Evolutionary conservation across 2,113 vertebrate genomes (phyloP).

Genomic region (Prinia subflava): DNA sequence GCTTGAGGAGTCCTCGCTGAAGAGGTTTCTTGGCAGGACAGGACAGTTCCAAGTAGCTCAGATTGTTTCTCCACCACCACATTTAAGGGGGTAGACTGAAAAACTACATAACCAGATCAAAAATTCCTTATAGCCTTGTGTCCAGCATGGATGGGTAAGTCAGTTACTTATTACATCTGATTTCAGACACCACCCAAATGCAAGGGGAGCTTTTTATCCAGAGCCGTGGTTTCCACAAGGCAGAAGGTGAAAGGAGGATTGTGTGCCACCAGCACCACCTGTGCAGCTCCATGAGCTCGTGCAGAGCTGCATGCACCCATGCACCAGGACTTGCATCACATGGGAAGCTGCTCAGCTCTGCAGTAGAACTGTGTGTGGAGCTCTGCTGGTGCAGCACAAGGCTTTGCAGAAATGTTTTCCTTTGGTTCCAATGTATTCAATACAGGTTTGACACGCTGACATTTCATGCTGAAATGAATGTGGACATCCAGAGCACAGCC

Average conservation of each 20-base stretch:
- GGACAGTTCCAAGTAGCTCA: background rate
- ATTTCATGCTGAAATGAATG: background rate
- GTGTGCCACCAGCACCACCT: background rate
- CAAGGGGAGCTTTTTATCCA: background rate
- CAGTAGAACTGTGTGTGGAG: background rate
- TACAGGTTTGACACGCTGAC: background rate
- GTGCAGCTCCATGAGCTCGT: background rate
- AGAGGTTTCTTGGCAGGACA: background rate
- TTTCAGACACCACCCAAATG: rapidly evolving
- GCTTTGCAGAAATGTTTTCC: background rate
- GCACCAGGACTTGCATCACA: background rate
- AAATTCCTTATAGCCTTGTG: background rate
- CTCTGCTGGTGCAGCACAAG: background rate
- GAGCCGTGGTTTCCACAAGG: background rate
- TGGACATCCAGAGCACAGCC: background rate
- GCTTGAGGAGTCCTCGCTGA: rapidly evolving
- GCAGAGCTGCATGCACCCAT: background rate
- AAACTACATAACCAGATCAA: background rate
- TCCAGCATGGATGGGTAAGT: background rate
- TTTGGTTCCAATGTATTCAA: background rate
- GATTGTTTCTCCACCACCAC: background rate
- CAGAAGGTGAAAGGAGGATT: background rate
- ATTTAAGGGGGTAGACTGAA: background rate
- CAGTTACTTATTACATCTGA: background rate
- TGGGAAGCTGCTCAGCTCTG: background rate